These are phyloP conservation scores for Sesamia inferens DNA, from an alignment of 2,888 invertebrate genomes.

Conservation along the genomic window DNA sequence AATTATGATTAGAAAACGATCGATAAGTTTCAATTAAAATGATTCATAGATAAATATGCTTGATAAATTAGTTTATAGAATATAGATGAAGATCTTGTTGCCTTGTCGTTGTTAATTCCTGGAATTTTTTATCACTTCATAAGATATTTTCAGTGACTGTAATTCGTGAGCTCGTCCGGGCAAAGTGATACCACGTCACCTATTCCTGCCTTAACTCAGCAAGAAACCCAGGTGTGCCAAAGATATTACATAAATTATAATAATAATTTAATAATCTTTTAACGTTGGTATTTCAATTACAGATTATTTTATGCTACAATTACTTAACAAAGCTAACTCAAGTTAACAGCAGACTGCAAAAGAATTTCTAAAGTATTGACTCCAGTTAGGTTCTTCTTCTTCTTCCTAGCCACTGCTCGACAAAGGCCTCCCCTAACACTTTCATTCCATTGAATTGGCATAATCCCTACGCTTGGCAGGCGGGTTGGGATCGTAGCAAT, in stretches of 20 bases:
- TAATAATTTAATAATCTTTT: too few relatives aligned
- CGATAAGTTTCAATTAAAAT: slow-evolving; percentile 16
- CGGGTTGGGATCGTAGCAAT: too few relatives aligned
- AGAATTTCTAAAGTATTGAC: neutral
- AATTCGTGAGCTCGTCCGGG: neutral
- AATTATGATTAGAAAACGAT: slow-evolving; percentile 29
- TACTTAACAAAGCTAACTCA: neutral
- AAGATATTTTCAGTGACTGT: neutral
- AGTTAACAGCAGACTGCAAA: neutral
- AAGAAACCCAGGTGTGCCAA: neutral
- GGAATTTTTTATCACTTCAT: neutral
- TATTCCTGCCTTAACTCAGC: neutral
- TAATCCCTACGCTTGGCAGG: too few relatives aligned
- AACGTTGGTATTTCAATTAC: neutral
- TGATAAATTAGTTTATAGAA: slow-evolving; percentile 15
- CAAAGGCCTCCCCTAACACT: too few relatives aligned
- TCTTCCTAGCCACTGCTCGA: too few relatives aligned
- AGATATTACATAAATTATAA: neutral
- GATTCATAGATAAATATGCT: slow-evolving; percentile 20
- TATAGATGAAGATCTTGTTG: slow-evolving; percentile 12
- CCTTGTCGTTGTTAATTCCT: slow-evolving; percentile 10
- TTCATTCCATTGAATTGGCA: too few relatives aligned
- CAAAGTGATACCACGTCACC: neutral
- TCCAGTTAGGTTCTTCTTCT: neutral
- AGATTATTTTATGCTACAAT: neutral